Conservation (phyloP, 2,113 vertebrate genomes). For the Argyrosomus japonicus region DNA sequence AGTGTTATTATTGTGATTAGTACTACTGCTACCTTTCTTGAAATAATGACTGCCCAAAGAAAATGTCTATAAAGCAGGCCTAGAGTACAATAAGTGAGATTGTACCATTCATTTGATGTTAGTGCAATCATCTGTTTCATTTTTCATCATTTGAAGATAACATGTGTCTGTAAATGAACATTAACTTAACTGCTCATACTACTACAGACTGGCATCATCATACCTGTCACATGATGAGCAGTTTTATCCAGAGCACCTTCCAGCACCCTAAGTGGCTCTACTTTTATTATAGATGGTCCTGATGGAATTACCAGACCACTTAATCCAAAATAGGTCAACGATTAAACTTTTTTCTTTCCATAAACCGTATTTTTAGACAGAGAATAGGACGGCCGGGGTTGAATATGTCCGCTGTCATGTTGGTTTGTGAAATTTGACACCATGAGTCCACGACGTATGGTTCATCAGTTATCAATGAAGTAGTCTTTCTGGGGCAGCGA, state of each 20-base stretch:
- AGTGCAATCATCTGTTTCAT: not conserved
- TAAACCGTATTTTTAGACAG: slow-evolving; percentile 45
- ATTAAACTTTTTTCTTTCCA: slow-evolving; percentile 41
- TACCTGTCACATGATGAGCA: slow-evolving; percentile 19
- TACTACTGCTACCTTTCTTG: not conserved
- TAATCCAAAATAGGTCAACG: slow-evolving; percentile 63
- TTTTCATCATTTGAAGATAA: not conserved
- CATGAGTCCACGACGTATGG: not conserved
- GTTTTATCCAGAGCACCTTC: slow-evolving; percentile 53
- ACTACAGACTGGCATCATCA: not conserved
- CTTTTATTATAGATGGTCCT: slow-evolving; percentile 55
- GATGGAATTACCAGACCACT: slow-evolving; percentile 64
- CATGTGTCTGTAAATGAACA: too few relatives aligned
- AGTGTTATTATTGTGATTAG: not conserved
- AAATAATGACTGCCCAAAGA: not conserved
- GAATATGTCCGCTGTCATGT: not conserved
- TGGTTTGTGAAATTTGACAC: not conserved
- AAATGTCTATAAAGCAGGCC: not conserved
- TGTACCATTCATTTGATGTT: not conserved
- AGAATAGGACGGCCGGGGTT: slow-evolving; percentile 4
- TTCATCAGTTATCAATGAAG: slow-evolving; percentile 12
- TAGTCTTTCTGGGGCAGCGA: not conserved
- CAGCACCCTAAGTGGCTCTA: slow-evolving; percentile 48
- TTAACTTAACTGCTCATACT: not conserved
- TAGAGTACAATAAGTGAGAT: not conserved